Evolutionary conservation across 2,113 vertebrate genomes (phyloP).

Genomic region (Myrmecophaga tridactyla): DNA sequence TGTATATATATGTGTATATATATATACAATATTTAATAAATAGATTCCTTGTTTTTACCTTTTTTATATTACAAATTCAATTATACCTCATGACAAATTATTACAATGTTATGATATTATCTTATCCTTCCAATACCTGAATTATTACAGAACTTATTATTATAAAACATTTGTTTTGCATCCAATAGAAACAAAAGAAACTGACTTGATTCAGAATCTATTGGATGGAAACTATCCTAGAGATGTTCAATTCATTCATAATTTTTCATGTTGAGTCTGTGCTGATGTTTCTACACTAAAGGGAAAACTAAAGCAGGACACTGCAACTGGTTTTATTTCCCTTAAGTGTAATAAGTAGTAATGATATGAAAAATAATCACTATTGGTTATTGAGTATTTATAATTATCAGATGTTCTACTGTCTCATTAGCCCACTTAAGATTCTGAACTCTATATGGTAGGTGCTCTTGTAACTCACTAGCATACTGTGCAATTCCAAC

Average conservation of each 20-base stretch:
- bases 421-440: background rate
- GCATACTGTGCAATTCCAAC: background rate
- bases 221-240: background rate
- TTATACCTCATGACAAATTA: background rate
- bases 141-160: background rate
- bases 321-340: background rate
- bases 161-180: background rate
- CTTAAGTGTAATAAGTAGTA: background rate
- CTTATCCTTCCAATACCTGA: background rate
- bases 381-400: background rate
- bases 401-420: background rate
- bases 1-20: too few species aligned
- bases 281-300: background rate
- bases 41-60: background rate
- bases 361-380: background rate
- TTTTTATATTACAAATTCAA: background rate
- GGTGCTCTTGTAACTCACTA: background rate
- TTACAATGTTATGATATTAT: background rate
- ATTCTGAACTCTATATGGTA: background rate
- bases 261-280: background rate
- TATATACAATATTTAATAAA: background rate
- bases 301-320: background rate
- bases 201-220: background rate
- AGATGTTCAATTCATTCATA: background rate
- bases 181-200: background rate